phyloP scores from a whole-genome alignment of 2,797 vertebrate genomes.

The Girardinus metallicus region DNA sequence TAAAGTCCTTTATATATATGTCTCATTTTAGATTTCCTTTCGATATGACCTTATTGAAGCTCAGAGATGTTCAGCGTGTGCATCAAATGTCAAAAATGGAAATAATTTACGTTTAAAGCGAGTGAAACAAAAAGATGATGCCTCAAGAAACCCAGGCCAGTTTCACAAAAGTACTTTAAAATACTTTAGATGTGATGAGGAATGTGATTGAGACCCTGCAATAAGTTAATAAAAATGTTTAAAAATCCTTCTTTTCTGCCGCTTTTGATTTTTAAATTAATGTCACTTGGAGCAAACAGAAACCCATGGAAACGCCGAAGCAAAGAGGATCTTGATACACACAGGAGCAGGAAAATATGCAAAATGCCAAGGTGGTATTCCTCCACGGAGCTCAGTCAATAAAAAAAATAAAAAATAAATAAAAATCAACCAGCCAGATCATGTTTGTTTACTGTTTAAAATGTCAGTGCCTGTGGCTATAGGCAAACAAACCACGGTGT shows the following conservation, averaged over 20 bases:
- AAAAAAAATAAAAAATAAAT: slow-evolving; percentile 5
- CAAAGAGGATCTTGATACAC: neutral
- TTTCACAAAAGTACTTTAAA: slow-evolving; percentile 22
- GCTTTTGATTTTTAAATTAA: neutral
- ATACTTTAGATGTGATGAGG: neutral
- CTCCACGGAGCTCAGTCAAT: slow-evolving; percentile 18
- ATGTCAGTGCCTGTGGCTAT: slow-evolving; percentile 52
- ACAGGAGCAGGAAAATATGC: slow-evolving; percentile 20
- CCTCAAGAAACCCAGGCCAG: neutral
- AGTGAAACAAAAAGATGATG: neutral
- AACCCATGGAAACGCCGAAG: slow-evolving; percentile 14
- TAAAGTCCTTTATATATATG: neutral
- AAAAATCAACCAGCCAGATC: slow-evolving; percentile 22
- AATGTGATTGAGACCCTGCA: neutral
- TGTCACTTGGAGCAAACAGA: slow-evolving; percentile 11
- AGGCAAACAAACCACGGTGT: slow-evolving; percentile 12
- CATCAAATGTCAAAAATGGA: neutral
- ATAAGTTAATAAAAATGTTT: neutral
- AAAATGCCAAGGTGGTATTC: slow-evolving; percentile 32
- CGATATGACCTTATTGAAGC: slow-evolving; percentile 1
- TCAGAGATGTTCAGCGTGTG: slow-evolving; percentile 18
- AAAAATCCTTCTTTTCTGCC: slow-evolving; percentile 2
- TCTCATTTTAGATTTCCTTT: slow-evolving; percentile 17
- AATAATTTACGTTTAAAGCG: slow-evolving; percentile 24
- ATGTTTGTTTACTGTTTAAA: slow-evolving; percentile 47